phyloP scores from a whole-genome alignment of 2,797 vertebrate genomes.

The Scolopax rusticola region DNA sequence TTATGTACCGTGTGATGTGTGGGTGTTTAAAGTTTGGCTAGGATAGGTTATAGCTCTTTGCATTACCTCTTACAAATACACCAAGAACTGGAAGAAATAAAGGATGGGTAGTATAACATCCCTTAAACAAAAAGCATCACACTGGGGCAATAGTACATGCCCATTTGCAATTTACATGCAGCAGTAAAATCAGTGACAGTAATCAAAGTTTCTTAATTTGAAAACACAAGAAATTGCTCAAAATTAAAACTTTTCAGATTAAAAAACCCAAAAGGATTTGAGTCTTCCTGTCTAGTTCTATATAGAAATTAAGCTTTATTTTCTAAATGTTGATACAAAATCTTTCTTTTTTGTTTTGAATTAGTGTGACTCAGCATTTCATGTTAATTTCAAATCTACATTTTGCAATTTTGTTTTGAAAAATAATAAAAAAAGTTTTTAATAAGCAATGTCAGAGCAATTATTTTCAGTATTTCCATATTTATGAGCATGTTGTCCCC shows the following conservation, averaged over 20 bases:
- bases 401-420: background rate
- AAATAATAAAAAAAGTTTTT: background rate
- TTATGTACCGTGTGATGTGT: background rate
- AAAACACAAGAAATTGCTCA: background rate
- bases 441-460: background rate
- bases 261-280: background rate
- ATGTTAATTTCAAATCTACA: background rate
- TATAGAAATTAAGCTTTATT: background rate
- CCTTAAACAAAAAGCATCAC: background rate
- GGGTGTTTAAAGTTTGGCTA: background rate
- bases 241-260: background rate
- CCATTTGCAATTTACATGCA: background rate
- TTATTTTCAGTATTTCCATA: background rate
- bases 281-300: background rate
- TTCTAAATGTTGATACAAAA: background rate
- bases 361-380: background rate
- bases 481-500: background rate
- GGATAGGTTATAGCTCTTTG: background rate
- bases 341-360: background rate
- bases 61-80: background rate
- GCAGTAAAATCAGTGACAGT: background rate
- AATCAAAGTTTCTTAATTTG: background rate
- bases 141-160: background rate
- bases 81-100: background rate
- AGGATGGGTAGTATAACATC: background rate